phyloP scores from a whole-genome alignment of 2,113 vertebrate species.

The Pteronura brasiliensis region DNA sequence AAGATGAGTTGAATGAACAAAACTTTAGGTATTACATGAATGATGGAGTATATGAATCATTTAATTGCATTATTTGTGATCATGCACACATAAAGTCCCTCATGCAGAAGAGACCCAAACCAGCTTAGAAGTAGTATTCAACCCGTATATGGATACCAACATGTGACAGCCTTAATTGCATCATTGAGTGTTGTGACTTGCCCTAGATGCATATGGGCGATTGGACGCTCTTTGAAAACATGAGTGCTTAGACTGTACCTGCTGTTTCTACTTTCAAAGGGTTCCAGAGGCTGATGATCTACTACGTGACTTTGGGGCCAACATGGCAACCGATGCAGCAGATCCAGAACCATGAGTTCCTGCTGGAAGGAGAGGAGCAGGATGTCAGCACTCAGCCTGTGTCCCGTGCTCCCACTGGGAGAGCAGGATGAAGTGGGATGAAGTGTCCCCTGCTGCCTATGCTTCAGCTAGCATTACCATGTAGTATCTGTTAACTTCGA shows the following conservation, averaged over 20 bases:
- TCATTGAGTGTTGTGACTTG: conserved; percentile 90
- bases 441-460: conserved; percentile 81
- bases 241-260: conserved; percentile 96
- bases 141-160: conserved; percentile 97
- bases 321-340: conserved; percentile 93
- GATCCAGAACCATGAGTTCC: conserved; percentile 84
- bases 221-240: conserved; percentile 97
- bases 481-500: conserved; percentile 78
- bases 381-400: conserved; percentile 82
- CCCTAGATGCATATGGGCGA: conserved; percentile 95
- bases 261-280: conserved; percentile 97
- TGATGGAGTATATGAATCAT: conserved; percentile 96
- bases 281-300: conserved; percentile 93
- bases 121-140: conserved; percentile 91
- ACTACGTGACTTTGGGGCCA: conserved; percentile 91
- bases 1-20: conserved; percentile 87
- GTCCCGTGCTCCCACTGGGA: conserved; percentile 87
- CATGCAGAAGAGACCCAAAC: conserved; percentile 94
- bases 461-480: conserved; percentile 87
- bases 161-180: conserved; percentile 95
- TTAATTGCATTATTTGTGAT: conserved; percentile 97
- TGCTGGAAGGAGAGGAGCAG: conserved; percentile 82
- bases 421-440: conserved; percentile 86
- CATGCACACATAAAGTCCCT: conserved; percentile 92
- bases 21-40: conserved; percentile 98